Conservation (phyloP, 1,140 invertebrate genomes). For the Andricus grossulariae region DNA sequence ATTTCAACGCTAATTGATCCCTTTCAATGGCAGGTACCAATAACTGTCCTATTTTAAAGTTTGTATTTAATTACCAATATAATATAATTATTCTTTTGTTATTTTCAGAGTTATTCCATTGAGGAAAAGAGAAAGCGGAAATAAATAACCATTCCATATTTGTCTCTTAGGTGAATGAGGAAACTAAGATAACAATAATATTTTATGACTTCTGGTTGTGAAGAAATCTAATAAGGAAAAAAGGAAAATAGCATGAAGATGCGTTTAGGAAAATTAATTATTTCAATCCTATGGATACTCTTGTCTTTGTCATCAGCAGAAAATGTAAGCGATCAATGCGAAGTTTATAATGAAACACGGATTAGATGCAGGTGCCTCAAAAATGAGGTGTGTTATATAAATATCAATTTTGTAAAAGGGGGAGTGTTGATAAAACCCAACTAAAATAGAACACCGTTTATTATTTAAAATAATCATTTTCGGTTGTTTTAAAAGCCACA, state of each 20-base stretch:
- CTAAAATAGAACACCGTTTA: too few relatives aligned
- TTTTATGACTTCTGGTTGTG: neutral
- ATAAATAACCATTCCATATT: neutral
- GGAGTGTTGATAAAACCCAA: too few relatives aligned
- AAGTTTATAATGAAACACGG: constrained; percentile 40
- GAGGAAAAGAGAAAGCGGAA: neutral
- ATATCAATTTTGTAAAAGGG: too few relatives aligned
- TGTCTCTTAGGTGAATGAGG: neutral
- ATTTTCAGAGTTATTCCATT: neutral
- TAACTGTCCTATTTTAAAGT: neutral
- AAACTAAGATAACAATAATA: neutral
- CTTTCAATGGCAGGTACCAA: neutral
- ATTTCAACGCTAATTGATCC: neutral
- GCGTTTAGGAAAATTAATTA: neutral
- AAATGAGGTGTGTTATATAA: constrained; percentile 50
- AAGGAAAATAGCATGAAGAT: constrained; percentile 9
- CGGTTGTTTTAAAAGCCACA: too few relatives aligned
- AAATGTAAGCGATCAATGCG: constrained; percentile 53
- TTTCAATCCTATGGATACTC: constrained; percentile 18
- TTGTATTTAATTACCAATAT: too few relatives aligned
- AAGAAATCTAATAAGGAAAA: constrained; percentile 2
- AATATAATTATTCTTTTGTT: neutral
- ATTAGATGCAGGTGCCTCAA: constrained; percentile 54
- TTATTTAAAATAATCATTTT: too few relatives aligned
- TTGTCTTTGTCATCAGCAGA: constrained; percentile 16